Base-by-base conservation (phyloP, 2,888 invertebrate genomes). In the Eupsilia transversa region DNA sequence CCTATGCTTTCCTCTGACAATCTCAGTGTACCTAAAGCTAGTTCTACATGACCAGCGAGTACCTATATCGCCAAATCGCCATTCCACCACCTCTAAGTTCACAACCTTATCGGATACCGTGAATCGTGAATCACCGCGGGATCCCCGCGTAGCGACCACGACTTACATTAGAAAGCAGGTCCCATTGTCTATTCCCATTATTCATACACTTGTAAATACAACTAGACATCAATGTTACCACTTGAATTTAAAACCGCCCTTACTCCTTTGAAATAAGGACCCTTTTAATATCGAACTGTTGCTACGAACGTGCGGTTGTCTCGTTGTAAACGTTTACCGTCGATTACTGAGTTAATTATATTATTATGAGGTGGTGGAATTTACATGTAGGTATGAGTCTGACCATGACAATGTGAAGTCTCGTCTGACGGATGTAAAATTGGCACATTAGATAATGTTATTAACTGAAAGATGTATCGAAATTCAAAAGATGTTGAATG, bases 121-220 rank as follows among this genome's bases (percentile, higher is more conserved):
- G 74, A 74, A 74, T 86, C 86, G 86, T 86, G 88, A 86, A 76
- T 87, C 86, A 86, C 77, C 33, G 74, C 84, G 86, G 84, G 65
- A 79, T 86, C 79, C 79, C 79, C 77, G 59, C 63, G 49, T 74
- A 23, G 49, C 74, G 49, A 63, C 72, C 59, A 74, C 77, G 70
- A 76, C 77, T 54, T 66, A 61, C 66, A 74, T 86, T 86, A 86
- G 88, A 86, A 87, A 86, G 86, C 81, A 87, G 73, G 86, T 87
- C 57, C 74, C 33, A 87, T 86, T 87, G 80, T 86, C 57, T 61
- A 38, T 38, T 27, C 59, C 68, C 38, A 80, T 77, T 83, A 83
- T 78, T 75, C 77, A 74, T 74, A 77, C 69, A 77, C 76, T 77
- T 80, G 76, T 74, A 80, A 41, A 81, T 61, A 74, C 46, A 74